Conservation (phyloP, 2,888 invertebrate species). For the Sicus ferrugineus region DNA sequence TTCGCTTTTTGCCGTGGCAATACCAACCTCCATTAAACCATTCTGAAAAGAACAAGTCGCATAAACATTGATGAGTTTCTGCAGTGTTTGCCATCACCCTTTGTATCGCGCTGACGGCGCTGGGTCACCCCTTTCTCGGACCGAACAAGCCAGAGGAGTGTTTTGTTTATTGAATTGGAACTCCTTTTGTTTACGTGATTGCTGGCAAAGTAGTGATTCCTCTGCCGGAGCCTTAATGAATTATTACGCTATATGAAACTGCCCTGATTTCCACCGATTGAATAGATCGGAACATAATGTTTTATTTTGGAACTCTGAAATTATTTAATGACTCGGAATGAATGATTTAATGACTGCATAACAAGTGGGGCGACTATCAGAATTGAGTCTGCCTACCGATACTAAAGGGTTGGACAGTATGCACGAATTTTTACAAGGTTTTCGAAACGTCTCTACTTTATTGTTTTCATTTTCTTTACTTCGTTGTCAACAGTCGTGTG, state of each 20-base stretch:
- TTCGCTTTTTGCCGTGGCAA: background rate
- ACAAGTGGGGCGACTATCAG: slow-evolving; percentile 5
- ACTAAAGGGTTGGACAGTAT: too few relatives aligned
- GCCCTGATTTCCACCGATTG: slow-evolving; percentile 39
- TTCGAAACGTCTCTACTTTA: too few relatives aligned
- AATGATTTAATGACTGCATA: slow-evolving; percentile 56
- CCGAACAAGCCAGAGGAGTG: slow-evolving; percentile 26
- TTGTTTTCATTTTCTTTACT: too few relatives aligned
- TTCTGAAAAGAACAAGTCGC: slow-evolving; percentile 36
- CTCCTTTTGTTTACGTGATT: slow-evolving; percentile 26
- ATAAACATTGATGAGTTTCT: slow-evolving; percentile 44
- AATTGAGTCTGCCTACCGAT: too few relatives aligned
- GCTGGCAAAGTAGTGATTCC: background rate
- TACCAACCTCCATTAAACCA: background rate
- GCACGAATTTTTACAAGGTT: too few relatives aligned
- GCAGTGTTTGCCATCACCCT: slow-evolving; percentile 12
- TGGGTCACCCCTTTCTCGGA: slow-evolving; percentile 28
- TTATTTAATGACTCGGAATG: slow-evolving; percentile 58
- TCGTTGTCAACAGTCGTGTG: too few relatives aligned
- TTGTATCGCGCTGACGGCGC: too few relatives aligned
- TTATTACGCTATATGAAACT: slow-evolving; percentile 42
- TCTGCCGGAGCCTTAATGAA: slow-evolving; percentile 51
- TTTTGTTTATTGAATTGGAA: slow-evolving; percentile 38
- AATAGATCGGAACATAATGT: slow-evolving; percentile 29
- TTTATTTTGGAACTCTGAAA: slow-evolving; percentile 40